These are phyloP conservation scores for Mythimna albipuncta DNA, from an alignment of 2,888 invertebrate genomes.

Conservation along the genomic window DNA sequence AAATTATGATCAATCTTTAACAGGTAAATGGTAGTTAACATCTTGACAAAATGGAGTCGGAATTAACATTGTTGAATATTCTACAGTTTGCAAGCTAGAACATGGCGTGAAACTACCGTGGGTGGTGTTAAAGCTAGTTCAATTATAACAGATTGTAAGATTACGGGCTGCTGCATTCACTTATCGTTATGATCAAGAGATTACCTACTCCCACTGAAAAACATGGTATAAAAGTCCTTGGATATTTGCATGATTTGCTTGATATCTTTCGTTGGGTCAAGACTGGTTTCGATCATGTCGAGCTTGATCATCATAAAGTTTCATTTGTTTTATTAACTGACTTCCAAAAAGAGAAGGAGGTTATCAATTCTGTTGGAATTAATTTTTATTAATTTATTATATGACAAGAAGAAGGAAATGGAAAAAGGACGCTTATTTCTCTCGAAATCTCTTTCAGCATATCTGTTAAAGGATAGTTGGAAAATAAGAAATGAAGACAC, in stretches of 20 bases:
- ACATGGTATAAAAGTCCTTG: conserved; percentile 5
- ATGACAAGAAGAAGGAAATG: too few relatives aligned
- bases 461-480: too few relatives aligned
- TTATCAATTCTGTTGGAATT: too few relatives aligned
- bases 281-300: neutral
- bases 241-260: neutral
- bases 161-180: neutral
- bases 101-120: conserved; percentile 3
- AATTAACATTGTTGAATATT: conserved; percentile 19
- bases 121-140: conserved; percentile 28
- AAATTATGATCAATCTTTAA: conserved; percentile 34
- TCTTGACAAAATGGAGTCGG: conserved; percentile 29
- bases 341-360: too few relatives aligned
- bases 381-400: too few relatives aligned
- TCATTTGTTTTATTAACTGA: too few relatives aligned
- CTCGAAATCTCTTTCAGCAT: too few relatives aligned
- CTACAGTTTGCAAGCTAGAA: neutral
- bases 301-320: neutral
- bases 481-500: too few relatives aligned
- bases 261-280: neutral
- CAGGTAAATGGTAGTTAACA: conserved; percentile 31
- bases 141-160: conserved; percentile 27
- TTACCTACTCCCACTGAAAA: conserved; percentile 12
- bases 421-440: too few relatives aligned
- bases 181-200: conserved; percentile 15